Conservation (phyloP, 2,888 invertebrate genomes). For the Dicyrtoma fusca region DNA sequence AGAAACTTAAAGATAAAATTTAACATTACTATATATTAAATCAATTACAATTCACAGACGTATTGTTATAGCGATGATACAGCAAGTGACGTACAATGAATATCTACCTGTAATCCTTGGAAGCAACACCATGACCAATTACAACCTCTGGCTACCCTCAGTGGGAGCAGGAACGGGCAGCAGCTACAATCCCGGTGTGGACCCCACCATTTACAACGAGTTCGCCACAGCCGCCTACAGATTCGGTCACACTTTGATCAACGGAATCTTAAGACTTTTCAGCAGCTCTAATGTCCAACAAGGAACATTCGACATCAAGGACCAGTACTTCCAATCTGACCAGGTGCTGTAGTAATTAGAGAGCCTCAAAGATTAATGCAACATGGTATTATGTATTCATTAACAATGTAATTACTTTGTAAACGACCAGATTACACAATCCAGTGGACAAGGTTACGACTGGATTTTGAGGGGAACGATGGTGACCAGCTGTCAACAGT, state of each 20-base stretch:
- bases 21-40: not conserved
- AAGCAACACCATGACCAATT: constrained; percentile 38
- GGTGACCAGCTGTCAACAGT: constrained; percentile 57
- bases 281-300: not conserved
- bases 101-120: constrained; percentile 55
- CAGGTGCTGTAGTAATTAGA: too few relatives aligned
- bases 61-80: constrained; percentile 49
- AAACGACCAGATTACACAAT: constrained; percentile 27
- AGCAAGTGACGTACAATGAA: constrained; percentile 54
- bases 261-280: constrained; percentile 39
- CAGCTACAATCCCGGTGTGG: constrained; percentile 42
- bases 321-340: constrained; percentile 48
- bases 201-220: constrained; percentile 51
- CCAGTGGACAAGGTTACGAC: constrained; percentile 52
- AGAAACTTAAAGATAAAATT: not conserved
- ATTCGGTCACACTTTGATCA: constrained; percentile 52
- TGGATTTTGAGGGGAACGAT: constrained; percentile 57
- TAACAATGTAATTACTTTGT: too few relatives aligned
- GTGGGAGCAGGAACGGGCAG: constrained; percentile 3
- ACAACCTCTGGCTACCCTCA: constrained; percentile 26
- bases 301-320: constrained; percentile 43
- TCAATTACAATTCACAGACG: constrained; percentile 34
- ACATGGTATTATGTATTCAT: too few relatives aligned
- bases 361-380: too few relatives aligned
- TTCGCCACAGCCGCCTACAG: constrained; percentile 57